A percentile compares a stretch with the other conserved stretches of the same genome.
Conservation (phyloP, 2,113 vertebrate genomes). For the Cryptotis parvus region DNA sequence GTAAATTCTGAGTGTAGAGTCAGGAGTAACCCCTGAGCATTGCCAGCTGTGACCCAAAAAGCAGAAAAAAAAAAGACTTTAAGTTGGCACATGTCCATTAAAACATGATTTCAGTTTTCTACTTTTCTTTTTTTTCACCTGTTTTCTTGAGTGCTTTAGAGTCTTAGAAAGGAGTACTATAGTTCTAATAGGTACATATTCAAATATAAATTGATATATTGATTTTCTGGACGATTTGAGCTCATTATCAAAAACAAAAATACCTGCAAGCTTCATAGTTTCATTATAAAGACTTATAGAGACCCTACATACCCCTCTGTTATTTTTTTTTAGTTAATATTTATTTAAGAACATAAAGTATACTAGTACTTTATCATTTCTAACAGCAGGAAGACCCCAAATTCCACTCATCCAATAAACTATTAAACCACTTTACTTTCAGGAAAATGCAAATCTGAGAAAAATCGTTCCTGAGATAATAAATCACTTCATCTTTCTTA, state of each 20-base stretch:
- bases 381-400: not conserved
- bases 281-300: not conserved
- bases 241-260: conserved; percentile 12
- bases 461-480: not conserved
- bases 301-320: not conserved
- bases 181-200: not conserved
- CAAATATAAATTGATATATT: not conserved
- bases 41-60: no score
- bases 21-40: no score
- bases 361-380: not conserved
- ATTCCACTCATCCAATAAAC: not conserved
- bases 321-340: not conserved
- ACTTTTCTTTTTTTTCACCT: not conserved
- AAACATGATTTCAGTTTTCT: not conserved
- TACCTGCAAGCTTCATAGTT: not conserved
- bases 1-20: no score
- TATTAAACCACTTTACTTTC: not conserved
- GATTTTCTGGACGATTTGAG: not conserved
- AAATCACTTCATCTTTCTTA: not conserved
- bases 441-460: not conserved
- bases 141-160: not conserved
- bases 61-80: no score
- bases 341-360: not conserved
- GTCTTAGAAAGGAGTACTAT: not conserved
- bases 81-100: not conserved